These are phyloP conservation scores for Clitarchus hookeri DNA, from an alignment of 2,888 invertebrate species.

Conservation along the genomic window DNA sequence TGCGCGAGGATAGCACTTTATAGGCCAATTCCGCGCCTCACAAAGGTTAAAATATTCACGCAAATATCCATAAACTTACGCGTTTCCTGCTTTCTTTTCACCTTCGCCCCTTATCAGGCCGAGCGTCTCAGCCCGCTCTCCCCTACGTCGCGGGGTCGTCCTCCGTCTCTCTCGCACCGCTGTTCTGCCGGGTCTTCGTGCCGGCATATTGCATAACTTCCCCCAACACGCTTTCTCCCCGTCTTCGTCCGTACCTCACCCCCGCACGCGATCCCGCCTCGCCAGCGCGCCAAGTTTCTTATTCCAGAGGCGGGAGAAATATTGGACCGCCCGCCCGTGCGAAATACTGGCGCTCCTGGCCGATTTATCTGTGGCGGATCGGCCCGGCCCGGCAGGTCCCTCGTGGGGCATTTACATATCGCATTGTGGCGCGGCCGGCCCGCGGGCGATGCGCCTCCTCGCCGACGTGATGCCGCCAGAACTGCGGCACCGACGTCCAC, in stretches of 20 bases:
- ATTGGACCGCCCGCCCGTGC: not conserved
- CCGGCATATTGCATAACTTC: conserved; percentile 10
- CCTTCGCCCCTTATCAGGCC: not conserved
- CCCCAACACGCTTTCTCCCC: not conserved
- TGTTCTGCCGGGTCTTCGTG: not conserved
- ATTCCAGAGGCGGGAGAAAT: no score
- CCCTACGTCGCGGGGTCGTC: not conserved
- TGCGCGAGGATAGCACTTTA: not conserved
- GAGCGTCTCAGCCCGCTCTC: not conserved
- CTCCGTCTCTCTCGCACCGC: not conserved
- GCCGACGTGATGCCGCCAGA: not conserved
- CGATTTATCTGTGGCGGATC: not conserved
- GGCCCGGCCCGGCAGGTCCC: not conserved
- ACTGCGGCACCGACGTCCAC: no score
- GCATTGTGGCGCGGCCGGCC: not conserved
- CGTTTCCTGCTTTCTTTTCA: conserved; percentile 7
- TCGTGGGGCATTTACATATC: not conserved
- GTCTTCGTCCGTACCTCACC: not conserved
- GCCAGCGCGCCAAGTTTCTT: no score
- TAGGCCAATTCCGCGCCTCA: conserved; percentile 3
- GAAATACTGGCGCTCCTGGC: not conserved
- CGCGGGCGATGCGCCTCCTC: not conserved
- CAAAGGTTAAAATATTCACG: not conserved
- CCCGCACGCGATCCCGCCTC: not conserved
- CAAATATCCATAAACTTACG: not conserved